Evolutionary conservation across 2,797 vertebrate species (phyloP), one percentile per base, ranked within the genome.

Genomic region (Hemibagrus guttatus): DNA sequence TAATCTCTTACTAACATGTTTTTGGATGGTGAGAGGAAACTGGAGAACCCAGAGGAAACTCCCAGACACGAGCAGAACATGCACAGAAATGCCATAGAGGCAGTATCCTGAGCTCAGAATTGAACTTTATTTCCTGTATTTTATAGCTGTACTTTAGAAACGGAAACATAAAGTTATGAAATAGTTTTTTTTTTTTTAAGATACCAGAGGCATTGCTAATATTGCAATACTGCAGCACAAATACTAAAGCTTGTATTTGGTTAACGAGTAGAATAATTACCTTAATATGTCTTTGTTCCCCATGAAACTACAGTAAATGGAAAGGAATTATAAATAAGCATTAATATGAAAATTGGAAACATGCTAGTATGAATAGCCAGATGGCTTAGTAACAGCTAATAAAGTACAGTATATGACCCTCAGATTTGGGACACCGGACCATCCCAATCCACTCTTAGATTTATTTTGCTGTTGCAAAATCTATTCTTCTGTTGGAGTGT

Each of bases 1-100:
- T 66, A 28, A 4, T 64, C 17, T 28, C 39, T 9, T 59, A 35
- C 75, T 61, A 46, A 11, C 58, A 64, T 81, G 80, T 31, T 81
- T 64, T 66, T 49, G 42, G n/a, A 42, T 6, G 42, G 42, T 49
- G 42, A 52, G n/a, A 6, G 80, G 80, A 66, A 81, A 81, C 9
- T 81, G 79, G 39, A 66, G 19, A 81, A 64, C 35, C 42, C 80
- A 21, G 61, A 82, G 80, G 63, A 82, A 82, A 52, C 46, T 19
- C 19, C 35, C 46, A 68, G 63, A 31, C 81, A 35, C n/a, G 11
- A 68, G n/a, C 23, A 68, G 46, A 21, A 19, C 42, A 49, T 28
- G 14, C 42, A 64, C 39, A 64, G 26, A 82, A 82, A 66, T 11
- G 66, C 46, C n/a, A 82, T n/a, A 31, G 17, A 54, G 46, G 49